A percentile compares a stretch with the other conserved stretches of the same genome.
Evolutionary conservation across 2,888 invertebrate genomes (phyloP).

Genomic region (Tetranychus piercei): DNA sequence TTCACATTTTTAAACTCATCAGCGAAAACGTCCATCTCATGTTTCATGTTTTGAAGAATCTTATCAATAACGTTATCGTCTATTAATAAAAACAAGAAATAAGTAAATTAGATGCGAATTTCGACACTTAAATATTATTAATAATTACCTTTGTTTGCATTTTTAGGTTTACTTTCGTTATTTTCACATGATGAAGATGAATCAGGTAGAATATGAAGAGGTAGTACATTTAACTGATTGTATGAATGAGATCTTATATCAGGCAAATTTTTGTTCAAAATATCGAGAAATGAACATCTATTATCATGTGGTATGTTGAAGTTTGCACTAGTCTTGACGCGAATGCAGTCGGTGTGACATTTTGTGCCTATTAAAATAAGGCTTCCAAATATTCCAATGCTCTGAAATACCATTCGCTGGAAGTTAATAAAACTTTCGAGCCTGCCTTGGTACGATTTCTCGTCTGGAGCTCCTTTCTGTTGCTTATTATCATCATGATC

Average conservation of each 20-base stretch:
- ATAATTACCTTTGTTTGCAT: background rate
- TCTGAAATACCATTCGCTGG: background rate
- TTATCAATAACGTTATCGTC: background rate
- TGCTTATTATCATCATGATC: background rate
- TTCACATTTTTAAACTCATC: background rate
- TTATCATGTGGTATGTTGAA: background rate
- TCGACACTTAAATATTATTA: too few relatives aligned
- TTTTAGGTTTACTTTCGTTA: background rate
- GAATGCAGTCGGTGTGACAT: background rate
- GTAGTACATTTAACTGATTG: background rate
- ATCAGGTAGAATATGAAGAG: background rate
- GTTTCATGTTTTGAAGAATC: background rate
- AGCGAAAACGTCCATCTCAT: background rate
- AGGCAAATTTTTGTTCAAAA: background rate
- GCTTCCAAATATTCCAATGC: background rate
- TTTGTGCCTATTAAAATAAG: background rate
- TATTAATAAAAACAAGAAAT: background rate
- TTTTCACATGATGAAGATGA: background rate
- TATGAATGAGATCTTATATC: background rate
- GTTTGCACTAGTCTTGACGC: background rate
- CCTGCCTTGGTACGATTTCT: background rate
- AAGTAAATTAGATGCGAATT: background rate
- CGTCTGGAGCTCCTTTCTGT: background rate
- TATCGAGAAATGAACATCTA: background rate
- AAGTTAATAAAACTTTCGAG: background rate